Evolutionary conservation across 2,797 vertebrate genomes (phyloP).

Genomic region (Champsocephalus gunnari): DNA sequence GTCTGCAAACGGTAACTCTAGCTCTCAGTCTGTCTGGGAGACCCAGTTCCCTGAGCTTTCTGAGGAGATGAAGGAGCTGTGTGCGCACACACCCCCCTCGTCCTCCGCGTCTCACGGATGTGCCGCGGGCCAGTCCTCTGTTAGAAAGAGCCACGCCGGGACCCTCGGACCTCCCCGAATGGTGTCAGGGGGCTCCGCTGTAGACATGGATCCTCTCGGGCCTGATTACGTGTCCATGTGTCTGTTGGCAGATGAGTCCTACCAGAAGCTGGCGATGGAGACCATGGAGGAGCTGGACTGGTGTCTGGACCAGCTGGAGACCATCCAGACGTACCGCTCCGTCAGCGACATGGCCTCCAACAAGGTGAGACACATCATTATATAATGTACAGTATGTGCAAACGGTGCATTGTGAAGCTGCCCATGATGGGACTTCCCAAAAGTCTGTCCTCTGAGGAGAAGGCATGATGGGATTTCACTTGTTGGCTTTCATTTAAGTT

Average conservation of each 20-base stretch:
- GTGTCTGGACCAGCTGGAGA: constrained; percentile 98
- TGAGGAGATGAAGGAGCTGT: constrained; percentile 89
- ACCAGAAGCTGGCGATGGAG: constrained; percentile 97
- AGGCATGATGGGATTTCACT: neutral
- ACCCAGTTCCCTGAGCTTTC: constrained; percentile 64
- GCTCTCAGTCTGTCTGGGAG: constrained; percentile 66
- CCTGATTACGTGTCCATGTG: constrained; percentile 92
- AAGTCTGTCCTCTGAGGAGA: neutral
- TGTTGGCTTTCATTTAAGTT: neutral
- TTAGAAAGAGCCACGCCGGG: constrained; percentile 63
- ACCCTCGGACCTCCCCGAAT: constrained; percentile 56
- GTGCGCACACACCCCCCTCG: constrained; percentile 80
- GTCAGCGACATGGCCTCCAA: constrained; percentile 99
- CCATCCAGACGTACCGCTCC: constrained; percentile 97
- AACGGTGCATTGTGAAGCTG: constrained; percentile 3
- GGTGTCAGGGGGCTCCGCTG: constrained; percentile 52
- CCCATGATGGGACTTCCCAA: neutral
- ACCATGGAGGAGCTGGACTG: constrained; percentile 98
- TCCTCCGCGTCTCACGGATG: constrained; percentile 66
- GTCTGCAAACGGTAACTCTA: constrained; percentile 63
- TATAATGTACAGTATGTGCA: neutral
- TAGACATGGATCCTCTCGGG: constrained; percentile 83
- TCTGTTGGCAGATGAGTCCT: constrained; percentile 97
- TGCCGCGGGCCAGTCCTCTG: constrained; percentile 60
- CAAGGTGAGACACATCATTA: constrained; percentile 84